A percentile compares a stretch with the other conserved stretches of the same genome.
Evolutionary conservation across 2,113 vertebrate genomes (phyloP).

Genomic region (Passer montanus): DNA sequence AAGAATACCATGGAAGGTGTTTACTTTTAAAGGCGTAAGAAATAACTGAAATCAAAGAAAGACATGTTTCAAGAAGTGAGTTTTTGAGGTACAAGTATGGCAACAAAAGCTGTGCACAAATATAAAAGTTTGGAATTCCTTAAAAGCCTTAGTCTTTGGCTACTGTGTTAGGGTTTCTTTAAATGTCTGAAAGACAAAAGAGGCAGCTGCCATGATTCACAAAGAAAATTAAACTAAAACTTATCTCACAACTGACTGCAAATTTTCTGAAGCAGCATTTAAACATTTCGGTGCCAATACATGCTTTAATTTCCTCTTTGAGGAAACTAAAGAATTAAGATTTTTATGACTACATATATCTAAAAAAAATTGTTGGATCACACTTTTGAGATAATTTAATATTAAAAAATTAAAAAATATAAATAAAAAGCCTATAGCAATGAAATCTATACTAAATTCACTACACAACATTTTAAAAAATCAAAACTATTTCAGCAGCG

Average conservation of each 20-base stretch:
- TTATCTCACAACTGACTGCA: neutral
- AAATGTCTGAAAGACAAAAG: neutral
- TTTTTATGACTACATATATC: neutral
- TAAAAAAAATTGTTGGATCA: neutral
- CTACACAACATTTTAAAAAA: neutral
- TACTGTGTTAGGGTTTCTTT: neutral
- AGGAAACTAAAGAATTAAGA: neutral
- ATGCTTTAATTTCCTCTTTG: neutral
- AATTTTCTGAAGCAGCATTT: neutral
- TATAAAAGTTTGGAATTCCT: neutral
- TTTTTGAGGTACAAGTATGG: neutral
- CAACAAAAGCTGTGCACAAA: neutral
- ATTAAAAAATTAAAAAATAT: neutral
- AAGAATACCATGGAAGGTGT: neutral
- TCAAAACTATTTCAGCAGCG: neutral
- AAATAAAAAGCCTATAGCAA: neutral
- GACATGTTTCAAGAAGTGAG: neutral
- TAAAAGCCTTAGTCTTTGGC: neutral
- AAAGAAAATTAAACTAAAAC: neutral
- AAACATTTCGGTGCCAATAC: neutral
- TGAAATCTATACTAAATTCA: neutral
- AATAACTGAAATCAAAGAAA: neutral
- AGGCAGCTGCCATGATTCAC: neutral
- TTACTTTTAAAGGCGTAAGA: neutral
- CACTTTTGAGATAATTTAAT: neutral